Evolutionary conservation across 2,888 invertebrate genomes (phyloP).

Genomic region (Noctua janthe): DNA sequence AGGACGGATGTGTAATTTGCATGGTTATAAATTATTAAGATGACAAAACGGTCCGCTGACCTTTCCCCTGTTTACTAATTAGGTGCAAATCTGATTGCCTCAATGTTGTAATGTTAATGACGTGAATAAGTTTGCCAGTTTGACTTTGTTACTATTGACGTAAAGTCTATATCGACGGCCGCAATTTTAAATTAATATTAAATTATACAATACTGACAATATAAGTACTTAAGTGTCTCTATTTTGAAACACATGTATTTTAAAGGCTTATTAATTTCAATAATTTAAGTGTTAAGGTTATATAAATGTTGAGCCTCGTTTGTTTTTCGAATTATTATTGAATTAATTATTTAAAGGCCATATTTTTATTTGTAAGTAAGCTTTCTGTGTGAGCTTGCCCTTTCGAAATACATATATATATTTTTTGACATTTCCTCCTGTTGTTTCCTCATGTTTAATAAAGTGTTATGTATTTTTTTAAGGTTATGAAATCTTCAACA

Average conservation of each 20-base stretch:
- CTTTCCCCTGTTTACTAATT: conserved; percentile 80
- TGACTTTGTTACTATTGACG: conserved; percentile 13
- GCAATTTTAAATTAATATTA: conserved; percentile 9
- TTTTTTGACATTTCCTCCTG: not conserved
- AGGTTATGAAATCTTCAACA: not conserved
- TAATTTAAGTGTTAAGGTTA: not conserved
- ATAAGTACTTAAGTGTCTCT: not conserved
- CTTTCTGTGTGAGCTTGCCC: not conserved
- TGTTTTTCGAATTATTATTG: not conserved
- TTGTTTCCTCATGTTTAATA: no score
- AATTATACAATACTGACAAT: conserved; percentile 1
- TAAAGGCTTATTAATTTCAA: conserved; percentile 17
- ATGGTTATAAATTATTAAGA: conserved; percentile 81
- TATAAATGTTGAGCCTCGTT: conserved; percentile 12
- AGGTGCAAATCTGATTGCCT: conserved; percentile 75
- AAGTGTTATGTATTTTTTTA: not conserved
- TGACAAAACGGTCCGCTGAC: conserved; percentile 76
- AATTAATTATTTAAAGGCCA: not conserved
- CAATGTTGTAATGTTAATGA: conserved; percentile 58
- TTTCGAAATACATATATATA: not conserved
- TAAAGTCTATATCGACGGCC: not conserved
- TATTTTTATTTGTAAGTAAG: not conserved
- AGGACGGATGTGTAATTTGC: conserved; percentile 80
- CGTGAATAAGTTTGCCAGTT: conserved; percentile 21
- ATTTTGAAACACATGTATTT: conserved; percentile 12